These are phyloP conservation scores for Spongilla lacustris DNA, from an alignment of 37 sponge, comb jelly and placozoan species.

Conservation along the genomic window DNA sequence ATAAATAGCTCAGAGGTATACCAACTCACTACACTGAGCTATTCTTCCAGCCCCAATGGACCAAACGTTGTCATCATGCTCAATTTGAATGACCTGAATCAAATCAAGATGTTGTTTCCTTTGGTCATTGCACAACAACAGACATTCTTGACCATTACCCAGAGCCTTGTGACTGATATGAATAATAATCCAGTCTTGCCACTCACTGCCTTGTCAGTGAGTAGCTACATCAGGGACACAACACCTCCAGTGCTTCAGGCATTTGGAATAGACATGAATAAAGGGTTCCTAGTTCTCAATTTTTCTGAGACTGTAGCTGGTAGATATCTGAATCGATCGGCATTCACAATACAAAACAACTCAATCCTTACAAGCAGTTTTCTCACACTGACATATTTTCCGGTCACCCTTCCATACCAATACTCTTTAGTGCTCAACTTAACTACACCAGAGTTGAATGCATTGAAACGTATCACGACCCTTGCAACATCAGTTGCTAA, in stretches of 20 bases:
- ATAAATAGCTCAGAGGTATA: slow-evolving; percentile 7
- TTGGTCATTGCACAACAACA: slow-evolving; percentile 40
- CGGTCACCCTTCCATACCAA: slow-evolving; percentile 9
- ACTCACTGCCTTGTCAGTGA: slow-evolving; percentile 4
- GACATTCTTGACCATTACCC: slow-evolving; percentile 74
- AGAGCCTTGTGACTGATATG: slow-evolving; percentile 72
- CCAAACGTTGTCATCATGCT: slow-evolving; percentile 53
- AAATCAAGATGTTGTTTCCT: slow-evolving; percentile 53
- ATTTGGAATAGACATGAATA: slow-evolving; percentile 80
- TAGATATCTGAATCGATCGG: slow-evolving; percentile 13
- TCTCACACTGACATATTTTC: slow-evolving; percentile 11
- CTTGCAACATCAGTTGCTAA: slow-evolving; percentile 60
- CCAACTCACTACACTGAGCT: slow-evolving; percentile 48
- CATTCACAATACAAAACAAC: slow-evolving; percentile 57
- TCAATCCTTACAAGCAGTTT: slow-evolving; percentile 18
- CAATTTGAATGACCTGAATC: slow-evolving; percentile 60
- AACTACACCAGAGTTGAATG: slow-evolving; percentile 65
- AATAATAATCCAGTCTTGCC: slow-evolving; percentile 62
- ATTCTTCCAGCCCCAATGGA: slow-evolving; percentile 65
- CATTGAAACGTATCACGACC: slow-evolving; percentile 71
- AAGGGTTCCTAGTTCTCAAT: slow-evolving; percentile 61
- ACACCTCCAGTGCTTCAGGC: slow-evolving; percentile 62
- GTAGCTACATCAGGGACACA: slow-evolving; percentile 38
- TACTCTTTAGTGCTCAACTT: slow-evolving; percentile 43
- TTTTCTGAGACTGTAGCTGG: slow-evolving; percentile 87